Conservation (phyloP, 2,797 vertebrate genomes). For the Arrhamphus sclerolepis region DNA sequence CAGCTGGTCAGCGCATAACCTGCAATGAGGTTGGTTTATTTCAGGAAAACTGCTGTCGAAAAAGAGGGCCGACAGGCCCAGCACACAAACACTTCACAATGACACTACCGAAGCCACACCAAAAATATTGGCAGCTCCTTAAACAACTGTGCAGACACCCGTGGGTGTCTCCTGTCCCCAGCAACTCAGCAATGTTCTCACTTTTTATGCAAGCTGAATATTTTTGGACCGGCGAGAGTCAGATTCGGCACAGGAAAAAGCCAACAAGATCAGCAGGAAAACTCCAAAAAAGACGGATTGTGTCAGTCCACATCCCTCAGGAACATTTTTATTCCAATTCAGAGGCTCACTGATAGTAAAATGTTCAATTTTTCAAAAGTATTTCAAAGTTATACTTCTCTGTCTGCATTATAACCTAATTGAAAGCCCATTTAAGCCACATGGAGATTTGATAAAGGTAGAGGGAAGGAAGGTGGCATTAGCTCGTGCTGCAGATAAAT, state of each 20-base stretch:
- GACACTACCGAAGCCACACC: slow-evolving; percentile 32
- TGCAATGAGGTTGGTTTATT: slow-evolving; percentile 24
- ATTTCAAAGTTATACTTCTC: no score
- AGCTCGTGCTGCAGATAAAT: slow-evolving; percentile 42
- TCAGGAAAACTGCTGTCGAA: slow-evolving; percentile 31
- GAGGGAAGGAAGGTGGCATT: slow-evolving; percentile 31
- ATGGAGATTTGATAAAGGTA: slow-evolving; percentile 7
- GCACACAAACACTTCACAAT: slow-evolving; percentile 10
- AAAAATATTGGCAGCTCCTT: slow-evolving; percentile 52
- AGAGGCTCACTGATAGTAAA: no score
- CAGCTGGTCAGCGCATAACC: slow-evolving; percentile 36
- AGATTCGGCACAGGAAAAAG: slow-evolving; percentile 21
- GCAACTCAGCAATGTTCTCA: slow-evolving; percentile 43
- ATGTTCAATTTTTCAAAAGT: no score
- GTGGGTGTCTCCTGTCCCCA: slow-evolving; percentile 55
- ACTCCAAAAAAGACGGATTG: slow-evolving; percentile 1
- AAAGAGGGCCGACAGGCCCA: slow-evolving; percentile 12
- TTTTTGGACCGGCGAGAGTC: slow-evolving; percentile 34
- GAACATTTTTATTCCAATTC: no score
- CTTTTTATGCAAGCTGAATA: slow-evolving; percentile 44
- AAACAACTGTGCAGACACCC: slow-evolving; percentile 44
- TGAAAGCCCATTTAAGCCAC: not conserved
- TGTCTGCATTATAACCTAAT: no score
- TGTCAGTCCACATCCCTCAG: no score
- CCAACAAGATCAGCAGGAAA: not conserved